These are phyloP conservation scores for Virgularia gustaviana DNA, from an alignment of 92 coral and sea anemone genomes.

Conservation along the genomic window DNA sequence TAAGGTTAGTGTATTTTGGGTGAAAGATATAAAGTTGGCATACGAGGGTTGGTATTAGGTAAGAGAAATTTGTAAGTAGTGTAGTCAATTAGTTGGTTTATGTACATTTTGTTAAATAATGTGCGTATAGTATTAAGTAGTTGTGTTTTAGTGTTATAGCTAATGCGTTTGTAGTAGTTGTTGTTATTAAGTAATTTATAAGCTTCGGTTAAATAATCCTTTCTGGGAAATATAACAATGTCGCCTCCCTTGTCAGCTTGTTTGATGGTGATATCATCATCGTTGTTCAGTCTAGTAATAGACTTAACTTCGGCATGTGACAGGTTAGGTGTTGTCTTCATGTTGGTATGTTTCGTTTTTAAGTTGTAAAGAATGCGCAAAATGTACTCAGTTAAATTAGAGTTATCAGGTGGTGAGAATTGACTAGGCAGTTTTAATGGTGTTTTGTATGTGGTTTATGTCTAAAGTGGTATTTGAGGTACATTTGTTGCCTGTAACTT, in stretches of 20 bases:
- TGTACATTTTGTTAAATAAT: neutral
- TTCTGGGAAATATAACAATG: neutral
- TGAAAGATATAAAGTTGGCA: neutral
- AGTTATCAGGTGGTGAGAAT: neutral
- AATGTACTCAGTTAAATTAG: neutral
- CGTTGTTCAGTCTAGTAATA: neutral
- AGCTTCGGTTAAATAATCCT: neutral
- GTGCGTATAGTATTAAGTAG: neutral
- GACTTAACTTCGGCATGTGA: neutral
- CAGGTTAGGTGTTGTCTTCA: neutral
- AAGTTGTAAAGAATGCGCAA: neutral
- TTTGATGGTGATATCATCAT: neutral
- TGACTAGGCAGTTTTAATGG: neutral
- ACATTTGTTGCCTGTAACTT: neutral
- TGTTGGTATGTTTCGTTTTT: neutral
- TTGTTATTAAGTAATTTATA: neutral
- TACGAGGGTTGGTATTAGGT: neutral
- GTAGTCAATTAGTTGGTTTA: neutral
- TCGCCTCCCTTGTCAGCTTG: no score
- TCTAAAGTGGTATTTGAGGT: neutral
- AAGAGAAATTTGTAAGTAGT: neutral
- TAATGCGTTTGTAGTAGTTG: neutral
- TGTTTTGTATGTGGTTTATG: neutral
- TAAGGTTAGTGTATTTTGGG: slow-evolving; percentile 6
- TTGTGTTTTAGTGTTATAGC: neutral